Percentiles rank a stretch among this genome's conserved stretches.
Evolutionary conservation across 1,140 invertebrate species (phyloP).

Genomic region (Euura lappo): DNA sequence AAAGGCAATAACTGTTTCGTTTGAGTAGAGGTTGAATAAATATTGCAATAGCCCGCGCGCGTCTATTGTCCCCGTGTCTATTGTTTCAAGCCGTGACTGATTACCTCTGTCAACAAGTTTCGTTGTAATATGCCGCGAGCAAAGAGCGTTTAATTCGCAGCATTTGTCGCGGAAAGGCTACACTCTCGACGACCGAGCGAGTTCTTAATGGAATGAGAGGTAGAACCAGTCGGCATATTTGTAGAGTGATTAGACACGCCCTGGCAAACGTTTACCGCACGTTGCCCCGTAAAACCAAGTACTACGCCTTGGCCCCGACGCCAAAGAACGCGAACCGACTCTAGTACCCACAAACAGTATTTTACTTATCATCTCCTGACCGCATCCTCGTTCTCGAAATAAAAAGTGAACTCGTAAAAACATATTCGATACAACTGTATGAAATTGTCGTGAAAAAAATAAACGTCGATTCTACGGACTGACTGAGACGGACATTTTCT

Average conservation of each 20-base stretch:
- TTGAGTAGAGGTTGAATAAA: neutral
- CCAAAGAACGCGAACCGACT: neutral
- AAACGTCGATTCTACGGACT: too few species aligned
- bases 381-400: neutral
- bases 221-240: neutral
- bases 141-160: neutral
- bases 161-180: neutral
- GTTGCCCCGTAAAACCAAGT: neutral
- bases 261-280: neutral
- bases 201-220: neutral
- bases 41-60: neutral
- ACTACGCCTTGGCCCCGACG: neutral
- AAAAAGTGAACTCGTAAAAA: too few species aligned
- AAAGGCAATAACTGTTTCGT: slow-evolving; percentile 2
- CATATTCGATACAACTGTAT: too few species aligned
- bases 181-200: neutral
- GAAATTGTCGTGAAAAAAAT: too few species aligned
- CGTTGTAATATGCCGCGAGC: neutral
- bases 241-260: slow-evolving; percentile 11
- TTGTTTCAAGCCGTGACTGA: neutral
- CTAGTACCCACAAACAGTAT: neutral
- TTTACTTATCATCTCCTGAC: neutral
- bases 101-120: slow-evolving; percentile 1
- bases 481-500: too few species aligned
- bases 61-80: neutral